A percentile compares a stretch with the other conserved stretches of the same genome.
Evolutionary conservation across 2,797 vertebrate species (phyloP).

Genomic region (Epinephelus coioides): DNA sequence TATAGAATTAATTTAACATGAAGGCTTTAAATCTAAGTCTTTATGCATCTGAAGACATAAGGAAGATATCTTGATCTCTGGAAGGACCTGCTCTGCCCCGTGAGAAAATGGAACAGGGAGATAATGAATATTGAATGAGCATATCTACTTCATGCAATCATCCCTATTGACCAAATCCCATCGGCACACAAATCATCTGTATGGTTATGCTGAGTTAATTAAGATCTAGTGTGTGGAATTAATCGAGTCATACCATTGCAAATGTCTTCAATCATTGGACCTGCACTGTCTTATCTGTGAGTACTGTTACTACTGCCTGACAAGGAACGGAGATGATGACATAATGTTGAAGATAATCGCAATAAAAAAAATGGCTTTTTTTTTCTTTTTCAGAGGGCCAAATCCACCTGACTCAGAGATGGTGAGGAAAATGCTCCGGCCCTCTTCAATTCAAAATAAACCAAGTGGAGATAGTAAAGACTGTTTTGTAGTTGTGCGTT

Average conservation of each 20-base stretch:
- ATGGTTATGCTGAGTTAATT: constrained; percentile 78
- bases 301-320: constrained; percentile 2
- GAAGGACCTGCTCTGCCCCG: constrained; percentile 59
- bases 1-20: constrained; percentile 61
- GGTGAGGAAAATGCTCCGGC: not conserved
- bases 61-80: constrained; percentile 63
- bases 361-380: constrained; percentile 1
- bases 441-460: constrained; percentile 33
- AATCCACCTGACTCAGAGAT: constrained; percentile 2
- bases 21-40: constrained; percentile 46
- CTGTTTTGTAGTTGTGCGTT: constrained; percentile 39
- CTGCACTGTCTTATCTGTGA: constrained; percentile 42
- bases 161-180: constrained; percentile 78
- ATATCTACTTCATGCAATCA: constrained; percentile 73
- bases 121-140: constrained; percentile 80
- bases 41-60: constrained; percentile 56
- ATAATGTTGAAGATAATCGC: constrained; percentile 37
- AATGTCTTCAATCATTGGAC: constrained; percentile 63
- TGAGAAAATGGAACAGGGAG: constrained; percentile 65
- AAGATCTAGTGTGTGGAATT: constrained; percentile 74
- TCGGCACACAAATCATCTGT: constrained; percentile 73
- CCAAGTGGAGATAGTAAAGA: constrained; percentile 43
- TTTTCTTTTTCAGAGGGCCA: not conserved
- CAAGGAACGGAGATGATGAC: constrained; percentile 15
- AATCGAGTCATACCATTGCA: constrained; percentile 62